These are phyloP conservation scores for Tenualosa thibaudeaui DNA, from an alignment of 2,797 vertebrate species.

Conservation along the genomic window DNA sequence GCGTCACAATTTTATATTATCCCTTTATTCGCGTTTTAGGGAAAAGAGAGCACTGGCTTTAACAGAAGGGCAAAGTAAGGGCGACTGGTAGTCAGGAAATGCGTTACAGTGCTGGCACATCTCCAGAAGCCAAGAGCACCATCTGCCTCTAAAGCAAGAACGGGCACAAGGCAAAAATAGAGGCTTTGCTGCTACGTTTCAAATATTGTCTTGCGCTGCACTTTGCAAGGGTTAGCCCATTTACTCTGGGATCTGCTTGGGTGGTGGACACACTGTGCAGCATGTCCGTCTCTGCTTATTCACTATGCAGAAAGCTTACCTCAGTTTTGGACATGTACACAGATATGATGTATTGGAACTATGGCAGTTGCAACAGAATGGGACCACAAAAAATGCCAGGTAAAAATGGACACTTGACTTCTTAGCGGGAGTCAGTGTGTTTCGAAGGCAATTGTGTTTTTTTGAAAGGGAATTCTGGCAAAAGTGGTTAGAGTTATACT, in stretches of 20 bases:
- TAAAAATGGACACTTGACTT: neutral
- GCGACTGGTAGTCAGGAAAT: slow-evolving; percentile 34
- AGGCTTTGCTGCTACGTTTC: neutral
- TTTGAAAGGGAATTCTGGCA: no score
- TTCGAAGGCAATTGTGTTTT: neutral
- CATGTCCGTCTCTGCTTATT: slow-evolving; percentile 10
- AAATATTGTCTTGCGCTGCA: neutral
- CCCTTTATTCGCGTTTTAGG: slow-evolving; percentile 15
- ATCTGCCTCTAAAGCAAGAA: slow-evolving; percentile 43
- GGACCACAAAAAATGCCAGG: neutral
- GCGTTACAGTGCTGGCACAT: slow-evolving; percentile 36
- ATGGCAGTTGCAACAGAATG: slow-evolving; percentile 11
- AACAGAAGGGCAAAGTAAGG: slow-evolving; percentile 44
- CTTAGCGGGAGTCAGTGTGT: neutral
- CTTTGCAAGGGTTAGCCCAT: slow-evolving; percentile 21
- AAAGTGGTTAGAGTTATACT: neutral
- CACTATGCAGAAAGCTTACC: slow-evolving; percentile 22
- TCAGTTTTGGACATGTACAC: slow-evolving; percentile 21
- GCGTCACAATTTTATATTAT: slow-evolving; percentile 17
- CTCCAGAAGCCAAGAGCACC: slow-evolving; percentile 41
- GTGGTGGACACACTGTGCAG: neutral
- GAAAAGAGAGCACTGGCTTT: slow-evolving; percentile 29
- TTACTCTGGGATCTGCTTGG: neutral
- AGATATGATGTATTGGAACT: slow-evolving; percentile 21
- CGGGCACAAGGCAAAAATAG: slow-evolving; percentile 13